Percentiles rank a stretch among this genome's conserved stretches.
Evolutionary conservation across 1,140 invertebrate genomes (phyloP).

Genomic region (Lethocerus indicus): DNA sequence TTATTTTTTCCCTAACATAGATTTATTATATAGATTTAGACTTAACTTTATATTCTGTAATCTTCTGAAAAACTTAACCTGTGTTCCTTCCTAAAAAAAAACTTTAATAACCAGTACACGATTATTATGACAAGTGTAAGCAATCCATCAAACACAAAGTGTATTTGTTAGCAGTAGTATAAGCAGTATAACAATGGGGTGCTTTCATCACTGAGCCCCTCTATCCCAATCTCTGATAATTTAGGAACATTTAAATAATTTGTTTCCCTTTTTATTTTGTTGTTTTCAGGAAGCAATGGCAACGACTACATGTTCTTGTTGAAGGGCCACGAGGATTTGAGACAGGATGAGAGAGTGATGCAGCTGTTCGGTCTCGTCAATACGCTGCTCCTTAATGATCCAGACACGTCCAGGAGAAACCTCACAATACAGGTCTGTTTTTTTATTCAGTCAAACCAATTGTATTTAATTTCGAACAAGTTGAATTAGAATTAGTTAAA

Average conservation of each 20-base stretch:
- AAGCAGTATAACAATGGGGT: not conserved
- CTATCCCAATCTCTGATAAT: not conserved
- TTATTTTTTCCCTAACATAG: conserved; percentile 3
- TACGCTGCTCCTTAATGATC: conserved; percentile 81
- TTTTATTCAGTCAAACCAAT: not conserved
- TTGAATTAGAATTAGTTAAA: no score
- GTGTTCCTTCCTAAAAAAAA: no score
- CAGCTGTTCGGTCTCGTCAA: conserved; percentile 98
- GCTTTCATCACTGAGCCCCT: not conserved
- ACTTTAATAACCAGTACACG: no score
- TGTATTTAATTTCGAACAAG: not conserved
- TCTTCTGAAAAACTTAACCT: no score
- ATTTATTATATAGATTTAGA: no score
- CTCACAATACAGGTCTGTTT: conserved; percentile 60
- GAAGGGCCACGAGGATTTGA: conserved; percentile 97
- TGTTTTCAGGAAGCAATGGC: conserved; percentile 70
- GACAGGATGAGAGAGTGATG: conserved; percentile 99
- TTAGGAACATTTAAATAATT: not conserved
- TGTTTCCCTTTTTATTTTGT: conserved; percentile 14
- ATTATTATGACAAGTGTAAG: no score
- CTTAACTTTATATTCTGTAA: no score
- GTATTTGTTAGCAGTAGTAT: no score
- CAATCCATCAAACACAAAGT: no score
- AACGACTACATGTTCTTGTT: conserved; percentile 96
- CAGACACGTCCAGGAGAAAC: conserved; percentile 88